Conservation (phyloP, 2,797 vertebrate genomes). For the Pristis pectinata region DNA sequence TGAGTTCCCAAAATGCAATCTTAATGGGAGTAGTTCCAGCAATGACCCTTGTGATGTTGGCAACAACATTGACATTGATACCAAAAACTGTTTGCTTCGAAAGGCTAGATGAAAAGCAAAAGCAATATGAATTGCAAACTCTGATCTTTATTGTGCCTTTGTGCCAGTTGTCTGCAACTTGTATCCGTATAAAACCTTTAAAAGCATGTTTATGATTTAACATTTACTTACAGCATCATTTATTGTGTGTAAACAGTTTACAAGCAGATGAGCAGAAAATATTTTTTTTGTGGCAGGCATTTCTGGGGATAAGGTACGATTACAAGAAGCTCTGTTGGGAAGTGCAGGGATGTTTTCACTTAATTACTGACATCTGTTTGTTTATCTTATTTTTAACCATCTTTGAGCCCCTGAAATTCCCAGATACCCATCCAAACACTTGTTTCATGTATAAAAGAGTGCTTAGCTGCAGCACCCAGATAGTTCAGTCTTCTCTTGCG, state of each 20-base stretch:
- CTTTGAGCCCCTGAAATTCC: slow-evolving; percentile 17
- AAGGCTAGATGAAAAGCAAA: not conserved
- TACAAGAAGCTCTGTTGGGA: not conserved
- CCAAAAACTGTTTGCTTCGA: not conserved
- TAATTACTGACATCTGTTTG: slow-evolving; percentile 36
- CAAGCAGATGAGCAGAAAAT: not conserved
- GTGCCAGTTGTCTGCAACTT: not conserved
- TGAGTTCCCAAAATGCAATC: not conserved
- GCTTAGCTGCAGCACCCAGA: not conserved
- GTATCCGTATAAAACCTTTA: slow-evolving; percentile 12
- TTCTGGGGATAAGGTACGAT: not conserved
- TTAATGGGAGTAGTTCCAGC: not conserved
- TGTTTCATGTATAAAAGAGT: slow-evolving; percentile 36
- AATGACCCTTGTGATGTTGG: not conserved
- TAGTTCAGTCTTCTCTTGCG: not conserved
- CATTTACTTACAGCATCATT: not conserved
- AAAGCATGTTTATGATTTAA: slow-evolving; percentile 3
- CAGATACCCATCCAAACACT: slow-evolving; percentile 33
- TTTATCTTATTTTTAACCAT: slow-evolving; percentile 35
- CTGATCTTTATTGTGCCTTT: not conserved
- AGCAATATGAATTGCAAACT: not conserved
- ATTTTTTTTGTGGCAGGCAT: slow-evolving; percentile 2
- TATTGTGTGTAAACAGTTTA: slow-evolving; percentile 31
- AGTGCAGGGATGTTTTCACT: not conserved
- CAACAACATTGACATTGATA: not conserved